Evolutionary conservation across 2,113 vertebrate genomes (phyloP), one percentile per base, ranked within the genome.

Genomic region (Natator depressus): DNA sequence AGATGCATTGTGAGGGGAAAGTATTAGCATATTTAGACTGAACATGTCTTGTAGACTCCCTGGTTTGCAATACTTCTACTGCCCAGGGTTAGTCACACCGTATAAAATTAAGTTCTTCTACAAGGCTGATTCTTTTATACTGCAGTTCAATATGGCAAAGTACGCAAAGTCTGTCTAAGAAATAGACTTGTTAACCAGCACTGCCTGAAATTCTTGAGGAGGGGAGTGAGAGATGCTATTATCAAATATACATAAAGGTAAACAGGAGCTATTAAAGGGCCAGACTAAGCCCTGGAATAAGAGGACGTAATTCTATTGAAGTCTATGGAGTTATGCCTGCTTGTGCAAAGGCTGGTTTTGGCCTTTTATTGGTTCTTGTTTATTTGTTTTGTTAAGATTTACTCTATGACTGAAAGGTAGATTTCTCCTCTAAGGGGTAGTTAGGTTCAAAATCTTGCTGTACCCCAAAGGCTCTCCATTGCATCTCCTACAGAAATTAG

Each of bases 21-120:
- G 96, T 97, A 96, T 96, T 97, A 95, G 80, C 96, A 96, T 97
- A 95, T 95, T 88, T 92, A 95, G 93, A 80, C 75, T 92, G 96
- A 96, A 85, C 88, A 85, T 78, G 29, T 92, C 69, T 94, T 95
- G 75, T 91, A 89, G 95, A 81, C 94, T 96, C 93, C 95, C 94
- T 92, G 89, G 92, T 95, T 95, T 82, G 93, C 22, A 76, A 35
- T 50, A 59, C 65, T 96, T 95, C 97, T 91, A 92, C 92, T 95
- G 91, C 50, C 85, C 85, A 95, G 92, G 91, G 93, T 97, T 97
- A 96, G 93, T 96, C 90, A 92, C 85, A 94, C 86, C 42, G 88
- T 96, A 95, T 96, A 97, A 88, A 96, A 94, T 95, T 92, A 96
- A 49, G 20, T 95, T 96, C 93, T 95, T 84, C 87, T 96, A 95